Evolutionary conservation across 2,113 vertebrate genomes (phyloP), one percentile per base, ranked within the genome.

Genomic region (Melanostigma gelatinosum): DNA sequence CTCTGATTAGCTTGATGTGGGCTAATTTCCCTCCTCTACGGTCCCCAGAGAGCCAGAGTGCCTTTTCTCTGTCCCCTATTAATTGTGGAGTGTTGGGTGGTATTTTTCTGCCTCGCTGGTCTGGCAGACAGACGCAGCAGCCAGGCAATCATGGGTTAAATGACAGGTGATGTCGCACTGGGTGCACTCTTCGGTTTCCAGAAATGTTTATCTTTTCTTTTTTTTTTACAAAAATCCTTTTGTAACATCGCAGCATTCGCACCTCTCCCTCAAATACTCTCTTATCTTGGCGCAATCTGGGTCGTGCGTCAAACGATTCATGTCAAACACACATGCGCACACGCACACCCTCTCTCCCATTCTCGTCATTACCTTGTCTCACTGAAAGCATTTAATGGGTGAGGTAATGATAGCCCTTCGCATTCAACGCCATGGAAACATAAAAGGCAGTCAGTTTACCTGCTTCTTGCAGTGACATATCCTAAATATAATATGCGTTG

Each of bases 71-170:
- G 82, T 93, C 86, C 86, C 88, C 89, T 94, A 93, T 95, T 96
- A 96, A 96, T 93, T 95, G 95, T 95, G 91, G 92, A 91, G 95
- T 89, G 95, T 94, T 95, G 94, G 95, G 94, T 95, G 92, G 91
- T 92, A 91, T 97, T 97, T 97, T 97, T 97, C 96, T 94, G 96
- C 95, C 93, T 95, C 89, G 91, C 94, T 93, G 94, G 91, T 73
- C 72, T 90, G 89, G 93, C 90, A 92, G 90, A 95, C 81, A 91
- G 90, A 88, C 50, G 52, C 86, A 61, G 79, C 54, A 80, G 72
- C 3, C 77, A 10, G 86, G 85, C 84, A 88, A 85, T 89, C 90
- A 73, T 74, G 90, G 94, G 94, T 96, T 95, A 93, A 86, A 89
- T 65, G 36, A 72, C 66, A 86, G 78, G 9, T 73, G 36, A 81